phyloP scores from a whole-genome alignment of 2,113 vertebrate species.

The Micromys minutus region DNA sequence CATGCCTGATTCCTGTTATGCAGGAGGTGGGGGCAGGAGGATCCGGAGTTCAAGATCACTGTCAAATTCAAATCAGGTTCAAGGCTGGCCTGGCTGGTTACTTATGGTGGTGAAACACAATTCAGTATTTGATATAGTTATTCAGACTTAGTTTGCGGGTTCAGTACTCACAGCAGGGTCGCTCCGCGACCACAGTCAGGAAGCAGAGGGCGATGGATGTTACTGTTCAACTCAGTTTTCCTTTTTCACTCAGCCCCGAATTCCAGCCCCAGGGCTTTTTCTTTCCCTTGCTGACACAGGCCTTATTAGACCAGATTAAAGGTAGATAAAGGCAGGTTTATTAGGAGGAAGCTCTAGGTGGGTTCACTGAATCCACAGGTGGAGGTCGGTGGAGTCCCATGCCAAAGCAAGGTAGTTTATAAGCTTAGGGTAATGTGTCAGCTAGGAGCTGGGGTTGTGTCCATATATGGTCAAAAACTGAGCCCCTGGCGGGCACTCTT shows the following conservation, averaged over 20 bases:
- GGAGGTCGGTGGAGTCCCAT: too few relatives aligned
- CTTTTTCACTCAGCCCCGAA: not conserved
- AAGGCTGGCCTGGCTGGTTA: not conserved
- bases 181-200: not conserved
- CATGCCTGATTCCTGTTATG: not conserved
- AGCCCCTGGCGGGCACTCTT: too few relatives aligned
- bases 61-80: not conserved
- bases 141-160: not conserved
- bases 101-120: not conserved
- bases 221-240: not conserved
- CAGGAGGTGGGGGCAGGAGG: not conserved
- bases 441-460: too few relatives aligned
- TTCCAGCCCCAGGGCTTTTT: not conserved
- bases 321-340: too few relatives aligned
- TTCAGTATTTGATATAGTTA: not conserved
- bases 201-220: not conserved
- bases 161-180: not conserved
- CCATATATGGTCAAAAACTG: too few relatives aligned
- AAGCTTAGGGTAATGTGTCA: too few relatives aligned
- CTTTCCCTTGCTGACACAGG: too few relatives aligned
- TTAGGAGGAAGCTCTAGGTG: too few relatives aligned
- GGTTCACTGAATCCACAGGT: too few relatives aligned
- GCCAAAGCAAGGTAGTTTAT: too few relatives aligned
- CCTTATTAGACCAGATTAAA: too few relatives aligned
- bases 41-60: not conserved